Evolutionary conservation across 2,113 vertebrate genomes (phyloP).

Genomic region (Bubo scandiacus): DNA sequence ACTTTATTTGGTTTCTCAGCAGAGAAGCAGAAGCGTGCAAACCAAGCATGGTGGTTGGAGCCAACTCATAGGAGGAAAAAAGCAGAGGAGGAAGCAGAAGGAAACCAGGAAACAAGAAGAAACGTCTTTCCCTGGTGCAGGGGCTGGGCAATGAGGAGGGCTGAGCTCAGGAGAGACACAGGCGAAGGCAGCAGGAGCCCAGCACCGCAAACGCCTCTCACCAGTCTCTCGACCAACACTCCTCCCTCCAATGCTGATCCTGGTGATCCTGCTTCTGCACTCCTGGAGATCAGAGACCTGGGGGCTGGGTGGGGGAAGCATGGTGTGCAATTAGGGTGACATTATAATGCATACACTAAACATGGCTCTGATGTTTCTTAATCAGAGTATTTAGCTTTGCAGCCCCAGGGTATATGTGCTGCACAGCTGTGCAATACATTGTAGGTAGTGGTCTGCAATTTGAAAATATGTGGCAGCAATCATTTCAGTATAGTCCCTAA

Average conservation of each 20-base stretch:
- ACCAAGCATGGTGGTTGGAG: too few species aligned
- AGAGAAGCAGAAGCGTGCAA: too few species aligned
- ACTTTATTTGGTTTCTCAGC: too few species aligned
- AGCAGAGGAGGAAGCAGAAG: too few species aligned
- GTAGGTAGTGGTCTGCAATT: background rate
- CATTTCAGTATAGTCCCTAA: accelerated
- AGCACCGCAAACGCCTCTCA: too few species aligned
- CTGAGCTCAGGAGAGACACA: too few species aligned
- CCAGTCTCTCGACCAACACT: too few species aligned
- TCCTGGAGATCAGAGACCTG: background rate
- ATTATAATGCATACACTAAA: background rate
- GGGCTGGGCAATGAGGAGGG: background rate
- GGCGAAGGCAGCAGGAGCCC: background rate
- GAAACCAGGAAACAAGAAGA: background rate
- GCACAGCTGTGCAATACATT: background rate
- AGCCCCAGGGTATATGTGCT: accelerated
- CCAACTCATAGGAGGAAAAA: too few species aligned
- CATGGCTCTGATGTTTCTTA: background rate
- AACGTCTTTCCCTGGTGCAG: background rate
- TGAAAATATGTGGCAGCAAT: background rate
- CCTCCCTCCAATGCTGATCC: too few species aligned
- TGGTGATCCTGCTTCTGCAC: background rate
- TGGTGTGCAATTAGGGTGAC: accelerated
- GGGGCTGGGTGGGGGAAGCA: background rate
- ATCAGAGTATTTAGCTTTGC: background rate